Percentiles rank a stretch among this genome's conserved stretches.
These are phyloP conservation scores for Lepeophtheirus salmonis DNA, from an alignment of 1,140 invertebrate genomes.

Conservation along the genomic window DNA sequence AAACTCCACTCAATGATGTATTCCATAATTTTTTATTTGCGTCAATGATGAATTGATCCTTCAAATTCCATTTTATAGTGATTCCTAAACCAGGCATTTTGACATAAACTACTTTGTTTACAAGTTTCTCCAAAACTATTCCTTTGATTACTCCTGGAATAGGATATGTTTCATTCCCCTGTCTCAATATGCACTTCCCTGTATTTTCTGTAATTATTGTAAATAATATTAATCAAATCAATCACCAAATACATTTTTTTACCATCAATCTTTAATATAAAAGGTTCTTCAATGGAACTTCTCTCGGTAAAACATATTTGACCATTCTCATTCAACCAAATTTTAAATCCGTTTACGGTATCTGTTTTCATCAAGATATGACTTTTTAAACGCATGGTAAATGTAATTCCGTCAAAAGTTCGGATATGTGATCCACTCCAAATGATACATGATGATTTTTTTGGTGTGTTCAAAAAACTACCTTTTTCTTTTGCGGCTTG, in stretches of 20 bases:
- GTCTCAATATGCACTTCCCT: background rate
- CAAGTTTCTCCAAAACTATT: background rate
- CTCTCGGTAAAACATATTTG: background rate
- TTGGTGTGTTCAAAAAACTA: no score
- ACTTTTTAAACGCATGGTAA: background rate
- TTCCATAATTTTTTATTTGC: background rate
- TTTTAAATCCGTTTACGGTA: background rate
- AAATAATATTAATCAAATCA: background rate
- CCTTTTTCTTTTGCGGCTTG: background rate
- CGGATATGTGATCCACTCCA: background rate
- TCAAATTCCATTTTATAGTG: background rate
- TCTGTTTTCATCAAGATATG: background rate
- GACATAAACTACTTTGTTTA: background rate
- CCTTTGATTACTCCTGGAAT: background rate
- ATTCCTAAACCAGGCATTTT: slow-evolving; percentile 1
- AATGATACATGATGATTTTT: background rate
- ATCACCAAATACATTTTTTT: background rate
- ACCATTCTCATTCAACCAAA: background rate
- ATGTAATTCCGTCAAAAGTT: slow-evolving; percentile 1
- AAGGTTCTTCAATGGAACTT: background rate
- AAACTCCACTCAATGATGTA: background rate
- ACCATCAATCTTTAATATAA: background rate
- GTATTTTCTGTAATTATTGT: background rate
- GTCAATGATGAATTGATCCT: background rate
- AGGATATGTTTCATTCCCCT: background rate